phyloP scores from a whole-genome alignment of 53 echinoderm and acorn worm species.

The Echinarachnius parma region DNA sequence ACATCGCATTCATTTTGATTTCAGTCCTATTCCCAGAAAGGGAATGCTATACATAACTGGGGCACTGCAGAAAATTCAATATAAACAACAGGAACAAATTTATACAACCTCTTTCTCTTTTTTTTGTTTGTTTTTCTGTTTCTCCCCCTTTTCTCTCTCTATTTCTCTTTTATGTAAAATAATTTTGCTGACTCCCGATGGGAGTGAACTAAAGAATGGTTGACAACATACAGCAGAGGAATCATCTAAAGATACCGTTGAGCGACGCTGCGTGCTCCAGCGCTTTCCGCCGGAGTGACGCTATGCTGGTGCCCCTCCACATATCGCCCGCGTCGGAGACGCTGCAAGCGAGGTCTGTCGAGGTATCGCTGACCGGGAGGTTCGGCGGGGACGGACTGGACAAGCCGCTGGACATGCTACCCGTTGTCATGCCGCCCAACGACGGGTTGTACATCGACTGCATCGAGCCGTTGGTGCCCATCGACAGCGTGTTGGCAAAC shows the following conservation, averaged over 20 bases:
- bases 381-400: slow-evolving; percentile 83
- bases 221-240: no score
- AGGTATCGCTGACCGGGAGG: slow-evolving; percentile 58
- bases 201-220: no score
- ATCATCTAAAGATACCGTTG: slow-evolving; percentile 97
- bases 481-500: slow-evolving; percentile 66
- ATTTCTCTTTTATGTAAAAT: no score
- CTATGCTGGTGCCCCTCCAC: slow-evolving; percentile 99
- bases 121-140: no score
- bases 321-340: slow-evolving; percentile 72
- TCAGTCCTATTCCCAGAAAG: no score
- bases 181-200: no score
- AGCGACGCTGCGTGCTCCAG: slow-evolving; percentile 94
- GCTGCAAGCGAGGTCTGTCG: slow-evolving; percentile 79
- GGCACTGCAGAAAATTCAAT: no score
- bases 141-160: no score
- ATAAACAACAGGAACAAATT: no score
- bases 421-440: slow-evolving; percentile 76
- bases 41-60: no score
- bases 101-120: no score
- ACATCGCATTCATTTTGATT: no score
- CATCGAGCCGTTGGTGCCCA: slow-evolving; percentile 77
- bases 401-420: slow-evolving; percentile 68
- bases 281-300: slow-evolving; percentile 88
- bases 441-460: slow-evolving; percentile 92